These are phyloP conservation scores for Melinopterus prodromus DNA, from an alignment of 2,888 invertebrate genomes.

Conservation along the genomic window DNA sequence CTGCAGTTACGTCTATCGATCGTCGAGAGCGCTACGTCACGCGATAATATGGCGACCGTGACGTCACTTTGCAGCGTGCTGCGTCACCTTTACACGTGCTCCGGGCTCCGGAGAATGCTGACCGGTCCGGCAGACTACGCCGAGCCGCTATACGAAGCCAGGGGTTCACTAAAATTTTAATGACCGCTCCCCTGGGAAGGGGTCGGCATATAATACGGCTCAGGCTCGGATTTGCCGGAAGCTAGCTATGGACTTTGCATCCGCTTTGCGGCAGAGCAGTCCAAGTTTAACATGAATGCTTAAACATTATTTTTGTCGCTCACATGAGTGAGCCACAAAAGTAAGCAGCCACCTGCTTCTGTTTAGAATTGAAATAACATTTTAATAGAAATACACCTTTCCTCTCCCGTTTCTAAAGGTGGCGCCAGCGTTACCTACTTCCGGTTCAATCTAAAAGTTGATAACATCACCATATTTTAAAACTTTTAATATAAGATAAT, in stretches of 20 bases:
- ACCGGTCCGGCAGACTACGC: background rate
- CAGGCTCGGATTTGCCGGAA: background rate
- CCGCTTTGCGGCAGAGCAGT: background rate
- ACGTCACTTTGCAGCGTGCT: conserved; percentile 57
- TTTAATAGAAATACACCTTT: no score
- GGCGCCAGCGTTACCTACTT: no score
- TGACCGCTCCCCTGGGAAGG: background rate
- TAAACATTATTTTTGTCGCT: background rate
- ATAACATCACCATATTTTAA: no score
- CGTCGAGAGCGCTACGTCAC: conserved; percentile 59
- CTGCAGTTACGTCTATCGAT: conserved; percentile 54
- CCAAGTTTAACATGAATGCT: background rate
- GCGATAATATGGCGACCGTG: conserved; percentile 62
- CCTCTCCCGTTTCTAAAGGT: no score
- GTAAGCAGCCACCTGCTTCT: background rate
- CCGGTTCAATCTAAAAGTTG: no score
- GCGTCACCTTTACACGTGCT: conserved; percentile 49
- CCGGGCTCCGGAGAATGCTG: conserved; percentile 11
- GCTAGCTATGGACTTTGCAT: background rate
- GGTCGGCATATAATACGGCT: background rate
- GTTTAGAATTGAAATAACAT: background rate
- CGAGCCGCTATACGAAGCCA: background rate
- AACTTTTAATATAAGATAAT: no score
- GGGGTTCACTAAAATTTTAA: background rate
- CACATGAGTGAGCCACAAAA: background rate